These are phyloP conservation scores for Ichneumoninae sp. DNA, from an alignment of 2,888 invertebrate species.

Conservation along the genomic window DNA sequence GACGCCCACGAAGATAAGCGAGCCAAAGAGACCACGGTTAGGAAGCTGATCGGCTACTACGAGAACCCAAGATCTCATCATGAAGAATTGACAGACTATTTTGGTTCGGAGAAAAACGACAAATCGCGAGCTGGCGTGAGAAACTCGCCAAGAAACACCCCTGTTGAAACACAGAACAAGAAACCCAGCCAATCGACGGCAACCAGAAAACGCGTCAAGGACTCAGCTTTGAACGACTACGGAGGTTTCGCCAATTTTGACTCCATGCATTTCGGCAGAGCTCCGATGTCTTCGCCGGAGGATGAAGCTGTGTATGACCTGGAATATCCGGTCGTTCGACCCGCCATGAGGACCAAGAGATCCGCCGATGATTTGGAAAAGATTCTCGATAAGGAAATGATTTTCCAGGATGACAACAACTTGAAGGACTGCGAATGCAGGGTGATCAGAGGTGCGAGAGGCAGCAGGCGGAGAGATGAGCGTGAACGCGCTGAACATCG, in stretches of 20 bases:
- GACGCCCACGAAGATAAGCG: constrained; percentile 56
- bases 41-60: constrained; percentile 66
- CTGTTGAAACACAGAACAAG: not conserved
- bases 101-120: not conserved
- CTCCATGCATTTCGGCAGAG: constrained; percentile 52
- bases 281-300: constrained; percentile 51
- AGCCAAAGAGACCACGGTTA: constrained; percentile 61
- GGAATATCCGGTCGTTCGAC: not conserved
- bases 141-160: not conserved
- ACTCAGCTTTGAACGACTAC: not conserved
- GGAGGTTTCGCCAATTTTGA: constrained; percentile 35
- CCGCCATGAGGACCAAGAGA: constrained; percentile 64
- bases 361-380: constrained; percentile 64
- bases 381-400: constrained; percentile 76
- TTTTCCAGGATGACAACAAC: constrained; percentile 75
- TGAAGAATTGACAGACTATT: constrained; percentile 37
- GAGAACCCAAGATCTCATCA: constrained; percentile 40
- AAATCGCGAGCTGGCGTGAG: not conserved
- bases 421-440: constrained; percentile 76
- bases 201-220: constrained; percentile 12
- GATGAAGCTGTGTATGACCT: constrained; percentile 29
- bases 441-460: constrained; percentile 69
- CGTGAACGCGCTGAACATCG: not conserved
- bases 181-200: not conserved
- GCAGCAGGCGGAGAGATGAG: constrained; percentile 8